These are phyloP conservation scores for Coregonus ussuriensis DNA, from an alignment of 2,797 vertebrate species.

Conservation along the genomic window DNA sequence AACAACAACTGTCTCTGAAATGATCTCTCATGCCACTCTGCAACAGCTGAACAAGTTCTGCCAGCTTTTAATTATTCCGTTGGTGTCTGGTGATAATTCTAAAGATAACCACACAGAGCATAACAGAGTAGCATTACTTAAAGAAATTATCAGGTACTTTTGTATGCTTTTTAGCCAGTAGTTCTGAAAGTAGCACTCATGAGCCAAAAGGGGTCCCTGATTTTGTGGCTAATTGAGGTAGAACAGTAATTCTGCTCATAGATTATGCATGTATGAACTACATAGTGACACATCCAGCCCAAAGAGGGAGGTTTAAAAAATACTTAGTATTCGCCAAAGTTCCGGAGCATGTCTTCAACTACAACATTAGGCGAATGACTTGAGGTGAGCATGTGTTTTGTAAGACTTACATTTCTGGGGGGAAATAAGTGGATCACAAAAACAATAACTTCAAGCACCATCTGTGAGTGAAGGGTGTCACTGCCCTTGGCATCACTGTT, in stretches of 20 bases:
- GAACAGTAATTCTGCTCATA: too few relatives aligned
- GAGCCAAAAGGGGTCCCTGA: too few relatives aligned
- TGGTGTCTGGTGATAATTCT: background rate
- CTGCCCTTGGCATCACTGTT: constrained; percentile 27
- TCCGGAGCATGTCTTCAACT: background rate
- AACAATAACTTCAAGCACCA: constrained; percentile 17
- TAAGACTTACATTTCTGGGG: constrained; percentile 13
- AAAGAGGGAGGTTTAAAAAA: too few relatives aligned
- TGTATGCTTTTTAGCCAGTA: too few relatives aligned
- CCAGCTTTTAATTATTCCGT: background rate
- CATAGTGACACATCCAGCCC: too few relatives aligned
- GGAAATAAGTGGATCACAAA: constrained; percentile 28
- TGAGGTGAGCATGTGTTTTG: background rate
- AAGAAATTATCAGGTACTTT: too few relatives aligned
- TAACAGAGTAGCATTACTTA: too few relatives aligned
- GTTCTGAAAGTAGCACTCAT: too few relatives aligned
- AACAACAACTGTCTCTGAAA: background rate
- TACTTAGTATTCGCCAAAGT: too few relatives aligned
- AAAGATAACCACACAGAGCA: background rate
- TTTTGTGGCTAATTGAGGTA: too few relatives aligned
- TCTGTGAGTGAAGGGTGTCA: constrained; percentile 34
- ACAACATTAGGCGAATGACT: background rate
- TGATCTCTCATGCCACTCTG: background rate
- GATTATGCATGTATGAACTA: too few relatives aligned
- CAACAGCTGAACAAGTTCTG: background rate